A percentile compares a stretch with the other conserved stretches of the same genome.
Conservation (phyloP, 1,140 invertebrate species). For the Oncopodura yosiiana region DNA sequence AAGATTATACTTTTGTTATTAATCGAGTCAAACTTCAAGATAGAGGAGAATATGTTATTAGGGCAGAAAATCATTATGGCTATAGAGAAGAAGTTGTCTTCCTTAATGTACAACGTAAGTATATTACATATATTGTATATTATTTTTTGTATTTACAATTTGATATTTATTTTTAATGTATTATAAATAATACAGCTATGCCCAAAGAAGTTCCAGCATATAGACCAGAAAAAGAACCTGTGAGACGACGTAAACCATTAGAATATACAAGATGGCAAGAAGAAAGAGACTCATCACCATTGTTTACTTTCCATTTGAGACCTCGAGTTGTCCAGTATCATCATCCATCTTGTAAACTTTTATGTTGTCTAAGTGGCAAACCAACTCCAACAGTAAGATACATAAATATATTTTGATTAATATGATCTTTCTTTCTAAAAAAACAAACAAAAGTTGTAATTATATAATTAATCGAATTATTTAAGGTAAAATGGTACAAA, state of each 20-base stretch:
- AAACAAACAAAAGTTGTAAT: not conserved
- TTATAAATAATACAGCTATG: conserved; percentile 58
- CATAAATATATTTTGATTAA: conserved; percentile 6
- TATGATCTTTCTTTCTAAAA: not conserved
- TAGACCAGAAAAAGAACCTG: conserved; percentile 54
- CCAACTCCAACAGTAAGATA: conserved; percentile 73
- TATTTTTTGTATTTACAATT: not conserved
- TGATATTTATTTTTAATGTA: too few species aligned
- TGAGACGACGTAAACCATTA: conserved; percentile 67
- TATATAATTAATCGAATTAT: not conserved
- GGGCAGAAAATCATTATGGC: conserved; percentile 96
- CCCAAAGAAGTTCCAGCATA: conserved; percentile 71
- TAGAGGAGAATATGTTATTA: conserved; percentile 91
- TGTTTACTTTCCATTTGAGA: conserved; percentile 92
- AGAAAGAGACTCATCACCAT: conserved; percentile 76
- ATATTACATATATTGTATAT: not conserved
- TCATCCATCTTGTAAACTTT: conserved; percentile 81
- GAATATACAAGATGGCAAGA: conserved; percentile 80
- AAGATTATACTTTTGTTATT: conserved; percentile 95
- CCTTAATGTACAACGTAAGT: conserved; percentile 90
- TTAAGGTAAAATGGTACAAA: conserved; percentile 74
- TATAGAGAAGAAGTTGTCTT: conserved; percentile 92
- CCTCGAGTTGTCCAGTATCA: conserved; percentile 94
- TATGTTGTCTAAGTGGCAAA: conserved; percentile 89
- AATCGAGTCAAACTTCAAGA: conserved; percentile 90